Evolutionary conservation across 2,888 invertebrate genomes (phyloP), one percentile per base, ranked within the genome.

Genomic region (Lasioglossum figueresi): DNA sequence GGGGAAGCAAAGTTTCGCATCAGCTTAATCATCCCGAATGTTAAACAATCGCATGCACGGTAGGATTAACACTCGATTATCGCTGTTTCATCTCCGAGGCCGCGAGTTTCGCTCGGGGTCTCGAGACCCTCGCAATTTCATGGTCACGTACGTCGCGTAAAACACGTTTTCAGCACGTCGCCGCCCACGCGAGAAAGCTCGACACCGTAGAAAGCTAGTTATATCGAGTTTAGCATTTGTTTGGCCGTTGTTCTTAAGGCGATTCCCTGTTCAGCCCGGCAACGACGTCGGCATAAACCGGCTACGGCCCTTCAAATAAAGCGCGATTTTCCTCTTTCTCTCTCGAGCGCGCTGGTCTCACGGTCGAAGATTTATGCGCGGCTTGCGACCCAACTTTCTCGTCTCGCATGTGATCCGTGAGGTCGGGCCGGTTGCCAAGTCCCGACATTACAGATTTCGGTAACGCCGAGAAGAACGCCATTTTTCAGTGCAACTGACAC

Each of bases 71-170:
- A 27, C 31, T 68, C 79, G 86, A 86, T 85, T 85, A 84, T 82
- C 63, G 40, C 27, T 52, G 78, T 77, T 79, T 72, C 80, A 68
- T 76, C 78, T 81, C 43, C 40, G 68, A 19, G 14, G 52, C 4
- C 56, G 19, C 56, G 75, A 66, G 48, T 73, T 71, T 70, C 79
- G 72, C 52, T 8, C 23, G 27, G n/a, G 34, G 8, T 71, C 16
- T n/a, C 56, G 68, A 78, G 74, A 52, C 48, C 76, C 70, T 71
- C 73, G 88, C 82, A 86, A 87, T 91, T 91, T 91, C 92, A 88
- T 84, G 89, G 93, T 92, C 93, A 93, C 93, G 93, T 93, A 89
- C 84, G 85, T 86, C 91, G 90, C 93, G 92, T 93, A 93, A 93
- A 93, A 89, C 91, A 93, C 89, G 91, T 88, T 93, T 91, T 90